Evolutionary conservation across 1,140 invertebrate genomes (phyloP).

Genomic region (Drosophila nigromelanica): DNA sequence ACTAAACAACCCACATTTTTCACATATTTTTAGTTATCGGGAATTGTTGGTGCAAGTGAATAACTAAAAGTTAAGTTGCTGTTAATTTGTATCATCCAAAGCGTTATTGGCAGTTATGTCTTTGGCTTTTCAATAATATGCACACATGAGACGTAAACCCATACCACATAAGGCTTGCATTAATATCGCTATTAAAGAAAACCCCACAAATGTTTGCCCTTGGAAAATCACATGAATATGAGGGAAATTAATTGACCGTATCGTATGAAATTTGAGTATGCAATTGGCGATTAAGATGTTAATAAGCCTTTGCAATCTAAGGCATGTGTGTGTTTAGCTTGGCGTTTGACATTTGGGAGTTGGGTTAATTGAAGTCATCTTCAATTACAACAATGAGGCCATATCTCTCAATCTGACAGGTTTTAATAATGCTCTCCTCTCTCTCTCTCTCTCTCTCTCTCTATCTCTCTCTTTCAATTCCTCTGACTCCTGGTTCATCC

Average conservation of each 20-base stretch:
- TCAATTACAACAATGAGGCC: neutral
- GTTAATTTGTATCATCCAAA: neutral
- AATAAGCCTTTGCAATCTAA: neutral
- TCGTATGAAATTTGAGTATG: neutral
- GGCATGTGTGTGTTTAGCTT: neutral
- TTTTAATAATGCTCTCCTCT: conserved; percentile 4
- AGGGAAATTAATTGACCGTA: neutral
- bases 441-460: neutral
- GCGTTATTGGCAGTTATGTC: too few relatives aligned
- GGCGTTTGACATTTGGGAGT: conserved; percentile 1
- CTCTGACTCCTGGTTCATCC: too few relatives aligned
- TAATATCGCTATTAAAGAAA: too few relatives aligned
- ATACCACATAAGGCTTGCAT: too few relatives aligned
- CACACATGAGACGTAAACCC: too few relatives aligned
- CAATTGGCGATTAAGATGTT: neutral
- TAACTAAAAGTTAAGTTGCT: neutral
- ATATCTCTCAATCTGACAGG: conserved; percentile 33
- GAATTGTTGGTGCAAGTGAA: neutral
- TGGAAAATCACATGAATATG: too few relatives aligned
- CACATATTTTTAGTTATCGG: too few relatives aligned
- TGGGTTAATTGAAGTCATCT: conserved; percentile 1
- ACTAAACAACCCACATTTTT: too few relatives aligned
- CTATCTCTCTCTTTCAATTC: neutral
- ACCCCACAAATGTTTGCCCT: too few relatives aligned
- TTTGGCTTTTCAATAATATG: too few relatives aligned